Conservation (phyloP, 2,113 vertebrate genomes). For the Myotis yumanensis region DNA sequence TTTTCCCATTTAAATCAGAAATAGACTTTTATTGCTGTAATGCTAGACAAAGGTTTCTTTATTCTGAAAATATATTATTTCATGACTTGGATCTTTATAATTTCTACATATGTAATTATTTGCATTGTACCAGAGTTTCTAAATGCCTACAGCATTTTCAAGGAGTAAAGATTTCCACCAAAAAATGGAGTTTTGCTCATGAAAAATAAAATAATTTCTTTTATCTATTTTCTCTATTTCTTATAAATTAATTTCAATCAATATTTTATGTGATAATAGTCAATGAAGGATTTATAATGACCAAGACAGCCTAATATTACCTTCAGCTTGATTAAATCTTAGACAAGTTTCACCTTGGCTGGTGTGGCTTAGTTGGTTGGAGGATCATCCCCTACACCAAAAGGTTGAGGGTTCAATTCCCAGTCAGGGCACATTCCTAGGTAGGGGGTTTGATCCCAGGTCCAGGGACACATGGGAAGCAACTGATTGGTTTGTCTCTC, state of each 20-base stretch:
- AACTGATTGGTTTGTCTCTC: background rate
- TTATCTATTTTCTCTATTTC: background rate
- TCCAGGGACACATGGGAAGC: background rate
- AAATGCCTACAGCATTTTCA: background rate
- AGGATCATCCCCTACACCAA: background rate
- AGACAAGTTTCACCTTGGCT: background rate
- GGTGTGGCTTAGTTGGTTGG: background rate
- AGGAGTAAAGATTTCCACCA: background rate
- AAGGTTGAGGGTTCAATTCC: background rate
- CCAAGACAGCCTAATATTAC: background rate
- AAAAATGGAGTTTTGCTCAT: background rate
- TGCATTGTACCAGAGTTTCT: background rate
- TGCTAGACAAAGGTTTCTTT: background rate
- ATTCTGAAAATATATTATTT: constrained; percentile 24
- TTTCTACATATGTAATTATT: background rate
- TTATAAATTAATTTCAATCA: background rate
- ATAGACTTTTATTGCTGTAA: background rate
- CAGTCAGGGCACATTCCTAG: background rate
- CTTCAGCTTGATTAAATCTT: background rate
- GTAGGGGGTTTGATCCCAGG: too few species aligned
- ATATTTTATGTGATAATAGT: background rate
- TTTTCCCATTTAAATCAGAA: constrained; percentile 14
- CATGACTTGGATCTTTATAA: background rate
- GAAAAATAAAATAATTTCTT: background rate
- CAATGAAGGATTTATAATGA: background rate